These are phyloP conservation scores for Epistrophe grossulariae DNA, from an alignment of 2,888 invertebrate species.

Conservation along the genomic window DNA sequence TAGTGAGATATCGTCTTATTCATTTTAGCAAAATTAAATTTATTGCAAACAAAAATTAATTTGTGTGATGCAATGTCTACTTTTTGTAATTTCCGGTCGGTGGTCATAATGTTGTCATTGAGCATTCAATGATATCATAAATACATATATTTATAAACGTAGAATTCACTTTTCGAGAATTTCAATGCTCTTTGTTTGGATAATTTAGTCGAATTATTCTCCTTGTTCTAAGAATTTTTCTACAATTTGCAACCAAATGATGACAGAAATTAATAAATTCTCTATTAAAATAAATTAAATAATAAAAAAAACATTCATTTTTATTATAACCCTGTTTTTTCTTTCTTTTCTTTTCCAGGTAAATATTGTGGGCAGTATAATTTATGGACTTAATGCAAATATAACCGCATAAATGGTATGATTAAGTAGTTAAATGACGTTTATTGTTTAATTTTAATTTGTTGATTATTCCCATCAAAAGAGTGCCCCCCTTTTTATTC, in stretches of 20 bases:
- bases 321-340: constrained; percentile 7
- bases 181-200: not conserved
- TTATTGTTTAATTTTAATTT: constrained; percentile 21
- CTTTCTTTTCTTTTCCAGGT: constrained; percentile 49
- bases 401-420: constrained; percentile 26
- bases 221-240: not conserved
- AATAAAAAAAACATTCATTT: not conserved
- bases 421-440: constrained; percentile 19
- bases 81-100: not conserved
- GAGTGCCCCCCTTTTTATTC: not conserved
- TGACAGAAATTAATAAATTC: not conserved
- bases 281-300: not conserved
- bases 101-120: not conserved
- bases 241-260: not conserved
- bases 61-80: not conserved
- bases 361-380: constrained; percentile 30
- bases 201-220: not conserved
- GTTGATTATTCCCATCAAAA: not conserved
- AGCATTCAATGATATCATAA: not conserved
- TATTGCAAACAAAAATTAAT: too few relatives aligned
- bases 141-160: not conserved
- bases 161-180: not conserved
- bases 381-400: not conserved
- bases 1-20: too few relatives aligned
- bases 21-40: too few relatives aligned